Percentiles rank a stretch among this genome's conserved stretches.
Evolutionary conservation across 2,113 vertebrate genomes (phyloP).

Genomic region (Perca schrenkii): DNA sequence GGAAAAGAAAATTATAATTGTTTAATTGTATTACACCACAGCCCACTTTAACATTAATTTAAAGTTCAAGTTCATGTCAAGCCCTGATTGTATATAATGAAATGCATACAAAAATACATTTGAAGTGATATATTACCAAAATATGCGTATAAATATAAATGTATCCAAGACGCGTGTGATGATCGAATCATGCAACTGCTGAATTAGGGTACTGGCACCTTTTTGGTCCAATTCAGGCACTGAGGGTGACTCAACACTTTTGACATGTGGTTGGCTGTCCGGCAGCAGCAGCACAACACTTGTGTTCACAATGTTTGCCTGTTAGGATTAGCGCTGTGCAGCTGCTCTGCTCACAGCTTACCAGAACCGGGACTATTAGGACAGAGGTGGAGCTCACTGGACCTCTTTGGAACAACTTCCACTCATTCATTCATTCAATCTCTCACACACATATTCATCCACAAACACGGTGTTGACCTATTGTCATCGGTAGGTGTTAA

Average conservation of each 20-base stretch:
- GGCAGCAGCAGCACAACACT: constrained; percentile 46
- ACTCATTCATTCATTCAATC: neutral
- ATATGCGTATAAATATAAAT: too few relatives aligned
- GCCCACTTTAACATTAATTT: too few relatives aligned
- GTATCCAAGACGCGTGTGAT: too few relatives aligned
- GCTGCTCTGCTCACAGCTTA: constrained; percentile 73
- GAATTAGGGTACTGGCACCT: too few relatives aligned
- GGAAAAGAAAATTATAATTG: too few relatives aligned
- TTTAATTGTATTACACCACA: too few relatives aligned
- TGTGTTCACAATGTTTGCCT: constrained; percentile 65
- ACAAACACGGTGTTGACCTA: neutral
- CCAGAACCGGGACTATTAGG: constrained; percentile 32
- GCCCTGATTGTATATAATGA: too few relatives aligned
- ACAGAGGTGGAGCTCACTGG: constrained; percentile 28
- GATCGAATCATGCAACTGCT: too few relatives aligned
- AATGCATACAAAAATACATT: too few relatives aligned
- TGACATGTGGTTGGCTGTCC: constrained; percentile 55
- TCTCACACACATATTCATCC: neutral
- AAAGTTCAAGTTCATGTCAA: too few relatives aligned
- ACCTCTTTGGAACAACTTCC: constrained; percentile 10
- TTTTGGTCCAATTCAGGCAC: too few relatives aligned
- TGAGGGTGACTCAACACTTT: constrained; percentile 68
- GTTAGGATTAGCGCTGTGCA: constrained; percentile 71
- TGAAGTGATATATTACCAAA: too few relatives aligned
- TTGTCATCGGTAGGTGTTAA: neutral